Base-by-base conservation (phyloP, 2,113 vertebrate genomes). In the Ochotona curzoniae region DNA sequence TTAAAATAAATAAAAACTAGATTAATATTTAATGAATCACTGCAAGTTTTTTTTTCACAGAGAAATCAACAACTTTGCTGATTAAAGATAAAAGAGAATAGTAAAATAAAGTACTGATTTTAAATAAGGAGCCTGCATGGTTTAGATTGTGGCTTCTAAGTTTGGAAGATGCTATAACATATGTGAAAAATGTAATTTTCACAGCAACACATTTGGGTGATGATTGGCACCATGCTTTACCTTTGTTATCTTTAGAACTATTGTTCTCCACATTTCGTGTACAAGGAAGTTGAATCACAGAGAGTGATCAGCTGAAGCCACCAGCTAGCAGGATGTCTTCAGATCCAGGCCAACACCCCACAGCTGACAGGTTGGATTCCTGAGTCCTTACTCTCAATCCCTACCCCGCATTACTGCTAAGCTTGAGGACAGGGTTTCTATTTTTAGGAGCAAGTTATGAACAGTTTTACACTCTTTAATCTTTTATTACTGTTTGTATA, bases 1-100 rank as follows among this genome's bases (percentile, higher is more conserved):
- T 8, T 86, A 66, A 61, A 93, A 90, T 93, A 80, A 97, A 96
- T 82, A 95, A 93, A 93, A 94, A 89, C 47, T 79, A 23, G 15
- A 14, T 90, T 92, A 83, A 95, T 96, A 96, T 96, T 95, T 85
- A 90, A 90, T 49, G 86, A 64, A 84, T 93, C n/a, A 83, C 91
- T 92, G 87, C 93, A 82, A 66, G 35, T 60, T 87, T 73, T 85
- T 89, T 73, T 85, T 89, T 26, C 79, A 51, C 35, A 87, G 57
- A 76, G 82, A 97, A 94, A 51, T 82, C 73, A 92, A 97, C 85
- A 90, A 51, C 51, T 96, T 94, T 91, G 82, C 64, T 63, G 47
- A 85, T 91, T 95, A 95, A 97, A 60, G 47, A 73, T 4, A 8
- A 87, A 83, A 95, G 60, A 64, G 7, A n/a, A 30, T 83, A 47